Base-by-base conservation (phyloP, 2,888 invertebrate species). In the Panorpa germanica region DNA sequence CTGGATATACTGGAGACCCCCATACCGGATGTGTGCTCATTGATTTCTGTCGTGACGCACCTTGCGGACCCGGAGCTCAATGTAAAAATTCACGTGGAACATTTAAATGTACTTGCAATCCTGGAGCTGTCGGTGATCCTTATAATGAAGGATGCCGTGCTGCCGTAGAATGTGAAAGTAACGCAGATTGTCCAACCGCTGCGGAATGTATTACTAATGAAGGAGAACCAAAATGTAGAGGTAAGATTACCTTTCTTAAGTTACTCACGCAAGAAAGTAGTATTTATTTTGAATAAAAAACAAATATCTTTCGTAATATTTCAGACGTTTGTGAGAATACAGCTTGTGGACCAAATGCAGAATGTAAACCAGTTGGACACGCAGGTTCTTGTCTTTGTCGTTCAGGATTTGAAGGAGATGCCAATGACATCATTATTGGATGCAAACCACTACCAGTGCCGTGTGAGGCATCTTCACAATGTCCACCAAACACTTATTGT, bases 1-100 rank as follows among this genome's bases (percentile, higher is more conserved):
- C 86, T 8, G 86, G 86, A 2, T 85, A 68, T 44, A 80, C 80
- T 1, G 86, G 85, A 3, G 72, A 85, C 49, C 72, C 85, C 3
- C 54, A 63, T 7, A 56, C 54, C 16, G 72, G 71, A 13, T 88
- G 88, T 44, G 55, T 61, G 29, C 55, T 73, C 30, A 70, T 85
- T 31, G 77, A 86, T 52, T 81, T 74, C 50, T 88, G 86, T 45
- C 63, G 65, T 28, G 66, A 70, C 39, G 65, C 66, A 23, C 82
- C 82, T 5, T 86, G 86, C 47, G 82, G 78, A 4, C 70, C 73
- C 25, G 77, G 77, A 32, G 77, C 85, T 1, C 55, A 65, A 37
- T 91, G 90, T 49, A 70, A 68, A 38, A 90, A 83, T 48, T 65
- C 72, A 1, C 65, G 78, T 40, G 82, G 81, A 30, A 69, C 74